Percentiles rank a stretch among this genome's conserved stretches.
These are phyloP conservation scores for Poecilia wingei DNA, from an alignment of 2,797 vertebrate species.

Conservation along the genomic window DNA sequence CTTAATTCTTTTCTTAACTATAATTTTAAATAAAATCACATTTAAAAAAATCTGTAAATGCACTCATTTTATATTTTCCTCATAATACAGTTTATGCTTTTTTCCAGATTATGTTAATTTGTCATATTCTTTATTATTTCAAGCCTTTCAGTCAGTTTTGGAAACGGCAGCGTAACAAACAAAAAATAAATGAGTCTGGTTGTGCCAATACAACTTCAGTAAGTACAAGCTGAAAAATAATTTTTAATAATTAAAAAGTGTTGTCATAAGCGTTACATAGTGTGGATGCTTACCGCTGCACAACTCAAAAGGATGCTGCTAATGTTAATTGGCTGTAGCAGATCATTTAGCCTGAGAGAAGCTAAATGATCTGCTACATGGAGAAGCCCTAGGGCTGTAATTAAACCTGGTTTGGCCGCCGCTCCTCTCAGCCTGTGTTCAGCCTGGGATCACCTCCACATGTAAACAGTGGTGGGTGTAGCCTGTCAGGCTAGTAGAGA, in stretches of 20 bases:
- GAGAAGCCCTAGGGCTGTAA: neutral
- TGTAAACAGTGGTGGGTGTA: slow-evolving; percentile 62
- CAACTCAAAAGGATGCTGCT: too few species aligned
- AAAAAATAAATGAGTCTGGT: neutral
- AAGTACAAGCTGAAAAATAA: neutral
- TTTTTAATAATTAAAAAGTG: neutral
- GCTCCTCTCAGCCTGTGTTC: neutral
- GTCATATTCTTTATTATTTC: neutral
- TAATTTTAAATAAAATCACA: neutral
- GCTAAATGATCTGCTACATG: too few species aligned
- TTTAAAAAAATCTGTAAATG: neutral
- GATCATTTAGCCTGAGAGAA: neutral
- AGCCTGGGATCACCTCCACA: slow-evolving; percentile 4
- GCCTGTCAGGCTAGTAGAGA: slow-evolving; percentile 31
- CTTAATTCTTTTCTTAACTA: neutral
- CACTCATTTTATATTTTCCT: neutral
- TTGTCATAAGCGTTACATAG: neutral
- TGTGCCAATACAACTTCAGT: neutral
- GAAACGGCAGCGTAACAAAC: neutral
- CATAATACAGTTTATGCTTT: neutral
- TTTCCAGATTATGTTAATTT: neutral
- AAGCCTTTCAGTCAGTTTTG: neutral
- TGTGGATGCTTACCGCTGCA: neutral
- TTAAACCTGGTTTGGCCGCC: neutral
- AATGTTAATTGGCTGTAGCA: neutral